Conservation (phyloP, 2,888 invertebrate genomes). For the Eilema depressum region DNA sequence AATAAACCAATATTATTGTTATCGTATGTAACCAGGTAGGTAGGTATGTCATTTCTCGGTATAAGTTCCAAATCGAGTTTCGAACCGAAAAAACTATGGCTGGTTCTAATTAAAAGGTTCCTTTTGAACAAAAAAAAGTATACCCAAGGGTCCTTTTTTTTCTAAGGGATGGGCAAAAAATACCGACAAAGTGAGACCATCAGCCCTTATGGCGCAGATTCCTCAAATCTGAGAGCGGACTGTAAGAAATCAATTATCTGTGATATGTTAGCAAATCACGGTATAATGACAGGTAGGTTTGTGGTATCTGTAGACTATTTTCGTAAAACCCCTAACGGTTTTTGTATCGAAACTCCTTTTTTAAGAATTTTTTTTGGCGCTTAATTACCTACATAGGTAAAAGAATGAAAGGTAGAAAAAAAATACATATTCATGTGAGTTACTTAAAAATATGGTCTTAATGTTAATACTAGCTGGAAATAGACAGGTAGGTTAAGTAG, state of each 20-base stretch:
- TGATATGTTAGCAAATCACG: conserved; percentile 46
- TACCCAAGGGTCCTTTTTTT: conserved; percentile 73
- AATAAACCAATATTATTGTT: conserved; percentile 7
- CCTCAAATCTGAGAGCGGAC: conserved; percentile 66
- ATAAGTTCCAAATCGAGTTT: conserved; percentile 42
- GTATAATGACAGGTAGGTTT: conserved; percentile 44
- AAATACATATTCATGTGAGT: neutral
- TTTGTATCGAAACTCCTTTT: neutral
- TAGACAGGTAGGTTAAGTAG: no score
- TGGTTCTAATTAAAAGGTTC: conserved; percentile 81
- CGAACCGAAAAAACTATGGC: conserved; percentile 52
- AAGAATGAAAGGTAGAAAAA: no score
- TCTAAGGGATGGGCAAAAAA: conserved; percentile 72
- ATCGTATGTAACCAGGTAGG: conserved; percentile 16
- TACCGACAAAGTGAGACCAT: conserved; percentile 77
- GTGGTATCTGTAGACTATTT: conserved; percentile 20
- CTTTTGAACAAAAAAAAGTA: conserved; percentile 76
- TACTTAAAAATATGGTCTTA: conserved; percentile 5
- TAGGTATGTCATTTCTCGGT: conserved; percentile 46
- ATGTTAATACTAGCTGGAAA: conserved; percentile 3
- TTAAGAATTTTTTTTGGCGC: no score
- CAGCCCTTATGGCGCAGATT: conserved; percentile 69
- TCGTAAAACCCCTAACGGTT: conserved; percentile 15
- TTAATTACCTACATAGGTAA: neutral
- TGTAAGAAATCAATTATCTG: conserved; percentile 69